Conservation (phyloP, 2,888 invertebrate species). For the Chalcis sispes region DNA sequence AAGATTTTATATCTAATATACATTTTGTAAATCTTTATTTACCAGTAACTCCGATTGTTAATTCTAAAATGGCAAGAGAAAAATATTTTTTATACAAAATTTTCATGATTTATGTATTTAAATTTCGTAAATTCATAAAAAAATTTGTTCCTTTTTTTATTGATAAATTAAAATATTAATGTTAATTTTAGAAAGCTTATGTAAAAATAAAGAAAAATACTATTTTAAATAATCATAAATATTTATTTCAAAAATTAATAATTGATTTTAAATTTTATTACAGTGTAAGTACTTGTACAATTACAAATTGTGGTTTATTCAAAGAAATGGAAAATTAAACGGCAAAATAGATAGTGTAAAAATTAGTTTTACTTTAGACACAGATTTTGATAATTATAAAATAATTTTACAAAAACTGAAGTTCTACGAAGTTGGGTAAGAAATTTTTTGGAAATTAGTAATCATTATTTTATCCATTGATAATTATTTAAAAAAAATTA, state of each 20-base stretch:
- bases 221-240: not conserved
- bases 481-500: not conserved
- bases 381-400: constrained; percentile 10
- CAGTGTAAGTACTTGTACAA: constrained; percentile 25
- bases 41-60: no score
- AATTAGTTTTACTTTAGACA: not conserved
- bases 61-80: no score
- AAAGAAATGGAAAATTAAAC: constrained; percentile 15
- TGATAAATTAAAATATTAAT: no score
- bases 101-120: no score
- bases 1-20: no score
- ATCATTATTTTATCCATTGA: not conserved
- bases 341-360: not conserved
- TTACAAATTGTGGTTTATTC: constrained; percentile 13
- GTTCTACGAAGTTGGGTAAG: constrained; percentile 38
- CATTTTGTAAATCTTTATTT: no score
- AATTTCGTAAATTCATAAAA: no score
- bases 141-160: no score
- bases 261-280: not conserved
- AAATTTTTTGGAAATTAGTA: not conserved
- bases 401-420: constrained; percentile 4
- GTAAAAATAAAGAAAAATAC: not conserved
- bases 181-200: no score
- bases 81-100: no score
- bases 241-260: not conserved